A percentile compares a stretch with the other conserved stretches of the same genome.
These are phyloP conservation scores for Oxyscelio sp. DNA, from an alignment of 2,888 invertebrate genomes.

Conservation along the genomic window DNA sequence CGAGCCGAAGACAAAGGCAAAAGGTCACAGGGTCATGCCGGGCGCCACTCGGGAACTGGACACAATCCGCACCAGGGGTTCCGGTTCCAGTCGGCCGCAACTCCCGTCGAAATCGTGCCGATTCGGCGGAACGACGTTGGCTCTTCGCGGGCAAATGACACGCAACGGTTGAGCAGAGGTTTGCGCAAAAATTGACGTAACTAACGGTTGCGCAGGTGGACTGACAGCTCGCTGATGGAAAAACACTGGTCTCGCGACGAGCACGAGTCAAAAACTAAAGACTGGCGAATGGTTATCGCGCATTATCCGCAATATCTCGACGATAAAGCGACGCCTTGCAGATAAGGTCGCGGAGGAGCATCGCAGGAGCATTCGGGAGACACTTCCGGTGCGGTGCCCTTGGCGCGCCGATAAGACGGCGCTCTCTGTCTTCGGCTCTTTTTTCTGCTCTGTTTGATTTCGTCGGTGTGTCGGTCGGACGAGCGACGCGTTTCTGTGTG, in stretches of 20 bases:
- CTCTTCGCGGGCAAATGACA: too few relatives aligned
- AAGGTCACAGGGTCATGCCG: not conserved
- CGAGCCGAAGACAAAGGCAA: not conserved
- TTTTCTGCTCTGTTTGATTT: too few relatives aligned
- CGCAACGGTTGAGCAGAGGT: too few relatives aligned
- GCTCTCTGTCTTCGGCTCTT: too few relatives aligned
- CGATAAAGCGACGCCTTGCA: slow-evolving; percentile 10
- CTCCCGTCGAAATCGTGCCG: too few relatives aligned
- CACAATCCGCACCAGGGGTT: too few relatives aligned
- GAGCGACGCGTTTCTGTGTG: not conserved
- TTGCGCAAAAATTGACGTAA: not conserved
- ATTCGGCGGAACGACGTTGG: too few relatives aligned
- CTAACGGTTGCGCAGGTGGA: too few relatives aligned
- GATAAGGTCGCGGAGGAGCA: not conserved
- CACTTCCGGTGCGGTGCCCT: slow-evolving; percentile 1
- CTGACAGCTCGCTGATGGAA: slow-evolving; percentile 23
- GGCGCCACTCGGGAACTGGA: too few relatives aligned
- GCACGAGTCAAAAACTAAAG: slow-evolving; percentile 26
- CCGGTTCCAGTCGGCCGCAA: too few relatives aligned
- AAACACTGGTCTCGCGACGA: slow-evolving; percentile 46
- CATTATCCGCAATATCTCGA: slow-evolving; percentile 37
- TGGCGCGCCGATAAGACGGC: too few relatives aligned
- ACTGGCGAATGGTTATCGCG: slow-evolving; percentile 34
- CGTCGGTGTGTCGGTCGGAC: not conserved
- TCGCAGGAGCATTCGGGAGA: not conserved